phyloP scores from a whole-genome alignment of 2,797 vertebrate species.

The Chaunax sp. region DNA sequence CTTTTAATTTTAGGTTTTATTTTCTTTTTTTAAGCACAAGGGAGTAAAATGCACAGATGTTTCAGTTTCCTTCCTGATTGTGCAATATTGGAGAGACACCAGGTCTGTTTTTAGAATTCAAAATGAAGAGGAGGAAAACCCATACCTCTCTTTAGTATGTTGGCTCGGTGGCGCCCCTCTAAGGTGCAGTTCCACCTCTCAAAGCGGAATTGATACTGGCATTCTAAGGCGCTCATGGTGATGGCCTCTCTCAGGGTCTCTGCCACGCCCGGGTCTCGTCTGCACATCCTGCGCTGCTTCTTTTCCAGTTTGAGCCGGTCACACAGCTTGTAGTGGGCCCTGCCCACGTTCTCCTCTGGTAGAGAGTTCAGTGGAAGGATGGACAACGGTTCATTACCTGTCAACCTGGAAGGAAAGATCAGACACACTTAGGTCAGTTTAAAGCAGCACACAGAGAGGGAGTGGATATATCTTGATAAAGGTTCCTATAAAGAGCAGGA shows the following conservation, averaged over 20 bases:
- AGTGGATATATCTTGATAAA: constrained; percentile 55
- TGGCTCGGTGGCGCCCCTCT: constrained; percentile 93
- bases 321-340: constrained; percentile 96
- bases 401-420: constrained; percentile 86
- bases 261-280: constrained; percentile 95
- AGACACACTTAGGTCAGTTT: constrained; percentile 32
- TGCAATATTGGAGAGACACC: neutral
- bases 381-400: constrained; percentile 96
- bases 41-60: neutral
- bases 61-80: neutral
- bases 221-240: constrained; percentile 96
- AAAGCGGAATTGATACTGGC: constrained; percentile 98
- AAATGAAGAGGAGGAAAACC: neutral
- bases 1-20: neutral
- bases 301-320: constrained; percentile 98
- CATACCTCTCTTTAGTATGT: constrained; percentile 93
- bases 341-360: constrained; percentile 89
- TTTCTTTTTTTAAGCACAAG: neutral
- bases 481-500: constrained; percentile 56
- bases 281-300: constrained; percentile 97
- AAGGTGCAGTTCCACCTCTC: constrained; percentile 99
- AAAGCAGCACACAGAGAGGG: constrained; percentile 12
- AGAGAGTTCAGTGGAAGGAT: constrained; percentile 95
- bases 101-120: neutral
- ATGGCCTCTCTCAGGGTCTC: constrained; percentile 97